Evolutionary conservation across 1,140 invertebrate species (phyloP), one percentile per base, ranked within the genome.

Genomic region (Rhyzopertha dominica): DNA sequence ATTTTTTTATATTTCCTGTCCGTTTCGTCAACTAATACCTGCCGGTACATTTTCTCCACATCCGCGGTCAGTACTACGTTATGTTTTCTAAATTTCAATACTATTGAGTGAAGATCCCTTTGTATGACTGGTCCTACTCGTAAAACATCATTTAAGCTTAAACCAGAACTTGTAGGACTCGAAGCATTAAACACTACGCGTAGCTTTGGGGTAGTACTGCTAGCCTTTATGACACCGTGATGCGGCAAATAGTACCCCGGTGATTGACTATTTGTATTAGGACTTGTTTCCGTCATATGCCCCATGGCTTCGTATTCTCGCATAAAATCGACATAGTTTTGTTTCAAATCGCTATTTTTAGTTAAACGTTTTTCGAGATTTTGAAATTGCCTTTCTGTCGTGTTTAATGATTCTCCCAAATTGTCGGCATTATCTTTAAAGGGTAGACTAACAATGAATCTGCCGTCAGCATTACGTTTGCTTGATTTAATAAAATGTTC

Each of bases 81-180:
- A 36, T 62, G 55, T 5, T 48, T 46, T 17, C 66, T 44, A 49
- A 71, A 73, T 9, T 60, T 43, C 0, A 66, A 9, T 16, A 70
- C 12, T 23, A 66, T 54, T 10, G 50, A 45, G 23, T 58, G 42
- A 8, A 70, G 46, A 20, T 66, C 61, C 20, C 65, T 49, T 30
- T 69, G 66, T n/a, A 66, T 34, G 7, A 9, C 42, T 58, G 4
- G 59, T 1, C 64, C 66, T 5, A 54, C 52, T 25, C 59, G 44
- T 3, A 65, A 44, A 8, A 49, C 49, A 20, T 62, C 53, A 41
- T 65, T 66, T 10, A 67, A 38, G 0, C 59, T 65, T 7, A 47
- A 36, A 23, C 58, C 53, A 13, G 46, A n/a, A n/a, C n/a, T n/a
- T n/a, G n/a, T n/a, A n/a, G n/a, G n/a, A n/a, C n/a, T n/a, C n/a